phyloP scores from a whole-genome alignment of 2,113 vertebrate species.

The Mormyrus lacerda region DNA sequence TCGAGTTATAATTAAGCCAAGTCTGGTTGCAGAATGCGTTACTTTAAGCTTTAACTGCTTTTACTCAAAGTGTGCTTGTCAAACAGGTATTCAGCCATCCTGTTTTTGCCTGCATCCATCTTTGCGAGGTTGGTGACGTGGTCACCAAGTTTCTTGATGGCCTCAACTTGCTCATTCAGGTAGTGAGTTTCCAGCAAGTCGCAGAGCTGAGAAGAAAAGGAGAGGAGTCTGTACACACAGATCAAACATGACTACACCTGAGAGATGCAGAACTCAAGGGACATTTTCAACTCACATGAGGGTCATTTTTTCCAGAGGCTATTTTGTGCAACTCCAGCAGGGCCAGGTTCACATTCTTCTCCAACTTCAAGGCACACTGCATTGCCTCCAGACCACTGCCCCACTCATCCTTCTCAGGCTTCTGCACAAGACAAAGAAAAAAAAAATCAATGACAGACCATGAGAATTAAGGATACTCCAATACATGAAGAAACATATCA shows the following conservation, averaged over 20 bases:
- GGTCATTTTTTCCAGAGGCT: slow-evolving; percentile 53
- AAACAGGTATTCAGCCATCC: slow-evolving; percentile 92
- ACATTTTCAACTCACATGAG: slow-evolving; percentile 57
- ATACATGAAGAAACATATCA: no score
- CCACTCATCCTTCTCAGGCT: slow-evolving; percentile 68
- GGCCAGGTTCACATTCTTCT: slow-evolving; percentile 71
- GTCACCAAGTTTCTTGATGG: slow-evolving; percentile 86
- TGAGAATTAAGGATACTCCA: no score
- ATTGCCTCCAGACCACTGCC: slow-evolving; percentile 65
- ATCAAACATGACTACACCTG: neutral
- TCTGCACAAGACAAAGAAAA: slow-evolving; percentile 36
- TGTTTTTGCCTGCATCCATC: slow-evolving; percentile 60
- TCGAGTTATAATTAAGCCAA: neutral
- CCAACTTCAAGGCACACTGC: slow-evolving; percentile 68
- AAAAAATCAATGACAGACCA: no score
- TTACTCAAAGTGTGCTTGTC: slow-evolving; percentile 85
- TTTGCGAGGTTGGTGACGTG: slow-evolving; percentile 61
- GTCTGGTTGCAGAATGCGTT: neutral
- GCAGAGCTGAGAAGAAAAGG: slow-evolving; percentile 42
- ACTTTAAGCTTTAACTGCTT: slow-evolving; percentile 48
- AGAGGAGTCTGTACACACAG: slow-evolving; percentile 29
- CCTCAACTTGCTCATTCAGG: slow-evolving; percentile 85
- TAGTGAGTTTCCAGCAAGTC: slow-evolving; percentile 93
- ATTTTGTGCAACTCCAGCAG: slow-evolving; percentile 72
- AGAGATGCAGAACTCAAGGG: neutral